Base-by-base conservation (phyloP, 2,888 invertebrate genomes). In the Xanthia togata region DNA sequence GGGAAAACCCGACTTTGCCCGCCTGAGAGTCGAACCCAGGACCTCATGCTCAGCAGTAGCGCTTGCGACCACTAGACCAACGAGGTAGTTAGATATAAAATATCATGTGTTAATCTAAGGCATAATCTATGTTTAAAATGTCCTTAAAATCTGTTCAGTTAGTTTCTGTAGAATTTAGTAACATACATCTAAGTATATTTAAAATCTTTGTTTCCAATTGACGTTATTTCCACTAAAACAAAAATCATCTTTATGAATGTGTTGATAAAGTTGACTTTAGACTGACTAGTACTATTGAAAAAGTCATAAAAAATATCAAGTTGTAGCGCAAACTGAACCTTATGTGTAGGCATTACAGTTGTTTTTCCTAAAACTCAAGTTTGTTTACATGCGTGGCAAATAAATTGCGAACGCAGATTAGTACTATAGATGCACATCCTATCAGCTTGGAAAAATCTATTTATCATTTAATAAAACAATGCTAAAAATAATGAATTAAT, bases 401-500 rank as follows among this genome's bases (percentile, higher is more conserved):
- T 31, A 31, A 31, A 31, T 31, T 31, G 31, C 31, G 31, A 31
- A 31, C 31, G 31, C 31, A 31, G 31, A 31, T 31, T 31, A 64
- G 5, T 20, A 26, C 5, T 41, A 26, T 26, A 20, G 12, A 20
- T 20, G 44, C 26, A 44, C 11, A 35, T 68, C 8, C 11, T 68
- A 53, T 53, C 35, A 55, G 12, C 20, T 69, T 38, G 12, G 12
- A 44, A 47, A 65, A 2, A 26, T 31, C 65, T 26, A 26, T 59
- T 20, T 35, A 70, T 63, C n/a, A 38, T 38, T n/a, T n/a, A n/a
- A n/a, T 12, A 71, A 20, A 12, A 35, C 9, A 23, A 68, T 20
- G 23, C 20, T 23, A 50, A 53, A 31, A 65, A 5, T 57, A 17
- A 26, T 12, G 0, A 35, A 72, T 62, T 47, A 53, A 82, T 82